A percentile compares a stretch with the other conserved stretches of the same genome.
These are phyloP conservation scores for Drosophila eohydei DNA, from an alignment of 2,888 invertebrate genomes.

Conservation along the genomic window DNA sequence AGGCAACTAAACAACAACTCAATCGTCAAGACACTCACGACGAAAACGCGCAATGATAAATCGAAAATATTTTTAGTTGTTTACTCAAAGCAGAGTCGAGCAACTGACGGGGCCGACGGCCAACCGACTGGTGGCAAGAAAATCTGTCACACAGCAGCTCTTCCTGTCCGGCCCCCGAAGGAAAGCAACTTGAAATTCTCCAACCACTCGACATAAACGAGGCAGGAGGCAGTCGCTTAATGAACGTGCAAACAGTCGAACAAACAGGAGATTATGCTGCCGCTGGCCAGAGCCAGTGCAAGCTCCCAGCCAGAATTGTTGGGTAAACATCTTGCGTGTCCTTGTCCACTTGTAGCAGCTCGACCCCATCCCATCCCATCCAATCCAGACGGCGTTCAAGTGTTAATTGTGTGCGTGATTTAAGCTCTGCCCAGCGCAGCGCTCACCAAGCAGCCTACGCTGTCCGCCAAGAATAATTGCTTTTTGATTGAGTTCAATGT, in stretches of 20 bases:
- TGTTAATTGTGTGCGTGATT: conserved; percentile 80
- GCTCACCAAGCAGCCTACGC: conserved; percentile 28
- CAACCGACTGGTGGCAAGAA: conserved; percentile 24
- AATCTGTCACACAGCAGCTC: conserved; percentile 36
- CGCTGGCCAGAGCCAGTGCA: conserved; percentile 42
- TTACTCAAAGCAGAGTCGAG: conserved; percentile 61
- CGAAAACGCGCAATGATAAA: conserved; percentile 71
- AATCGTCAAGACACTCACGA: conserved; percentile 49
- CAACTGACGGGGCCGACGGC: conserved; percentile 34
- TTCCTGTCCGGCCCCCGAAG: conserved; percentile 38
- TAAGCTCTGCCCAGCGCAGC: conserved; percentile 52
- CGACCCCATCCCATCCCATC: not conserved
- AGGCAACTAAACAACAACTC: conserved; percentile 55
- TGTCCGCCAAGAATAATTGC: conserved; percentile 76
- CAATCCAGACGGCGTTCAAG: conserved; percentile 51
- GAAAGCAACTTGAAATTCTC: conserved; percentile 52
- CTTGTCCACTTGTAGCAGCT: conserved; percentile 40
- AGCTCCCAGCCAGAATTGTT: conserved; percentile 41
- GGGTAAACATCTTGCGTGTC: conserved; percentile 65
- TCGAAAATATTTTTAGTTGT: conserved; percentile 73
- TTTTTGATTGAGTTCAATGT: conserved; percentile 81
- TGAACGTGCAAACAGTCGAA: conserved; percentile 69
- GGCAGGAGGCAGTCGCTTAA: conserved; percentile 56
- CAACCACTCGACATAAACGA: conserved; percentile 21
- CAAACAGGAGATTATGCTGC: conserved; percentile 72